phyloP scores from a whole-genome alignment of 2,113 vertebrate species.

The Pitta sordida region DNA sequence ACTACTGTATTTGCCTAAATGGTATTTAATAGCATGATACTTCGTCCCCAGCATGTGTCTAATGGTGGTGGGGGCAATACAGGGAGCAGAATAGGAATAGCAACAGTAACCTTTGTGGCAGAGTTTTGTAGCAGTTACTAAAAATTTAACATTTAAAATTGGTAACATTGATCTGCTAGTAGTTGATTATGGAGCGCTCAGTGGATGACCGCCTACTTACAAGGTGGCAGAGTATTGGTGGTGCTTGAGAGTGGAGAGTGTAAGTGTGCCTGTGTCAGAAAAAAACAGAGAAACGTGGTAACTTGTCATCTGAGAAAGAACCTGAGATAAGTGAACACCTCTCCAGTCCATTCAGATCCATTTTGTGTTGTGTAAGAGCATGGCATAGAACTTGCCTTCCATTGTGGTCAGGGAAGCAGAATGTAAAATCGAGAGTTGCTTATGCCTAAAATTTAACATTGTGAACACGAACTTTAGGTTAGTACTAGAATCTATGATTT shows the following conservation, averaged over 20 bases:
- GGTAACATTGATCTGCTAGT: background rate
- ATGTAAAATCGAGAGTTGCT: background rate
- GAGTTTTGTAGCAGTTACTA: background rate
- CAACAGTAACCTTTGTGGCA: background rate
- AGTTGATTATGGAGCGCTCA: background rate
- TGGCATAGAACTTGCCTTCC: background rate
- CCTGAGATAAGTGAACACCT: background rate
- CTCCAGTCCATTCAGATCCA: background rate
- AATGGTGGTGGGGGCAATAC: background rate
- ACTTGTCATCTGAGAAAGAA: background rate
- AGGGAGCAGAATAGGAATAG: fast-evolving
- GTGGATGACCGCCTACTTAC: background rate
- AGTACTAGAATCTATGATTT: background rate
- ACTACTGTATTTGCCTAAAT: background rate
- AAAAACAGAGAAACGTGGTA: background rate
- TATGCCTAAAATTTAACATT: background rate
- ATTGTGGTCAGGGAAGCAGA: background rate
- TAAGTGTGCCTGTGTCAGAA: background rate
- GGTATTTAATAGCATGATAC: background rate
- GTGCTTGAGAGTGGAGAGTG: background rate
- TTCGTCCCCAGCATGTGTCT: background rate
- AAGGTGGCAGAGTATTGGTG: background rate
- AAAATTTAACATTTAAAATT: too few relatives aligned
- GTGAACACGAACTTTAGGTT: background rate
- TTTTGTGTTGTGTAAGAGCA: background rate